Conservation (phyloP, 1,140 invertebrate species). For the Drosophila pectinifera region DNA sequence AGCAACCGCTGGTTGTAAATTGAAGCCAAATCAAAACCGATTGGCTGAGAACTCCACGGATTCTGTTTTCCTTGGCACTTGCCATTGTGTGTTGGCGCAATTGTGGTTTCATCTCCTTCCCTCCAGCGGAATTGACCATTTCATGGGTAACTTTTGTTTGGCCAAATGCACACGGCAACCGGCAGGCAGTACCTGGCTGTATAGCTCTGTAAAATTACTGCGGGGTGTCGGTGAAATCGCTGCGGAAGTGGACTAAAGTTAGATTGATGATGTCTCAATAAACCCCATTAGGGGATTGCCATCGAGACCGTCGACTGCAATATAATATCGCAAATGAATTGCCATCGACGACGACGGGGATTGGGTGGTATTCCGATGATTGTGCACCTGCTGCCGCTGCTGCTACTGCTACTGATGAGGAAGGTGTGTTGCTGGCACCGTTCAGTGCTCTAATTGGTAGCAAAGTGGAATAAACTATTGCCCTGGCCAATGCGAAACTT, state of each 20-base stretch:
- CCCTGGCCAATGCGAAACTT: constrained; percentile 30
- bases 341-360: not conserved
- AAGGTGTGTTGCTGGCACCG: constrained; percentile 40
- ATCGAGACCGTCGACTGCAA: constrained; percentile 44
- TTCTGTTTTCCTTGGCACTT: constrained; percentile 27
- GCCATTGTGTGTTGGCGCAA: constrained; percentile 28
- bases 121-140: constrained; percentile 25
- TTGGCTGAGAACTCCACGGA: constrained; percentile 5
- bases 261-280: constrained; percentile 57
- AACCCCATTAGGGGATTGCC: constrained; percentile 46
- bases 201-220: constrained; percentile 8
- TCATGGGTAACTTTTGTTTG: constrained; percentile 29
- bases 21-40: constrained; percentile 40
- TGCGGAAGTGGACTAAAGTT: constrained; percentile 40
- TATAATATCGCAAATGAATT: constrained; percentile 78
- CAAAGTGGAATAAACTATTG: constrained; percentile 53
- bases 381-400: constrained; percentile 13
- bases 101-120: constrained; percentile 8
- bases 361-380: constrained; percentile 34
- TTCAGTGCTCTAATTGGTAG: constrained; percentile 58
- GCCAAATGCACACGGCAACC: constrained; percentile 15
- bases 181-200: constrained; percentile 22
- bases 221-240: constrained; percentile 8
- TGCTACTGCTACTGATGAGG: not conserved
- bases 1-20: constrained; percentile 13